phyloP scores from a whole-genome alignment of 2,113 vertebrate genomes.

The Cygnus atratus region DNA sequence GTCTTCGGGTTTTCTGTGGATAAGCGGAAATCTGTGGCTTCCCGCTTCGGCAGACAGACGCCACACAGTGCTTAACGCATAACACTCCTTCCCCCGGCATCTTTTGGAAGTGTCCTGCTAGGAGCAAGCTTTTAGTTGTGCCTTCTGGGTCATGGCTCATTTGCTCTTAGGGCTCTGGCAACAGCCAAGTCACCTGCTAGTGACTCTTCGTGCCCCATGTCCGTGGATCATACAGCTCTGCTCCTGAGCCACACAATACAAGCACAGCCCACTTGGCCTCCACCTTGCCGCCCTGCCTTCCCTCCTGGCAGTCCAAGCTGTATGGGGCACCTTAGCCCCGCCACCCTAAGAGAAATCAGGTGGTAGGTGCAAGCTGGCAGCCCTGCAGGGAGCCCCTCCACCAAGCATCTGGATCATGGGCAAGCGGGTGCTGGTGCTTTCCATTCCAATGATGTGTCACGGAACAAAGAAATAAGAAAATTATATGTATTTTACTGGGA shows the following conservation, averaged over 20 bases:
- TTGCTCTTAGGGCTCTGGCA: background rate
- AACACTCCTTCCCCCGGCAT: background rate
- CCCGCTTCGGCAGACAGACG: no score
- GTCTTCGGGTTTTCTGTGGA: no score
- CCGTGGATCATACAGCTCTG: background rate
- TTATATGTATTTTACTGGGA: background rate
- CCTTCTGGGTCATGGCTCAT: background rate
- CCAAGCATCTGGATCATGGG: no score
- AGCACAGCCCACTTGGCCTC: background rate
- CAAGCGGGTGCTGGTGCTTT: background rate
- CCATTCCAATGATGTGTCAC: background rate
- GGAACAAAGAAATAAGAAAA: background rate
- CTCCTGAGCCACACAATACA: background rate
- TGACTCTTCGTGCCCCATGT: background rate
- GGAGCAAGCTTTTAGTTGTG: background rate
- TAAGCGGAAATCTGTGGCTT: no score
- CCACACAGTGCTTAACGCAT: no score
- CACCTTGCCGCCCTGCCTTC: no score
- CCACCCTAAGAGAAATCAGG: no score
- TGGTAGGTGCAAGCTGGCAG: no score
- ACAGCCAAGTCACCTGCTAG: background rate
- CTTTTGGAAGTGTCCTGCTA: background rate
- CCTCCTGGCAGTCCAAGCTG: no score
- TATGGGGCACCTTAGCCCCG: no score
- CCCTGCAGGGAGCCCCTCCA: background rate